A percentile compares a stretch with the other conserved stretches of the same genome.
These are phyloP conservation scores for Garra rufa DNA, from an alignment of 2,113 vertebrate species.

Conservation along the genomic window DNA sequence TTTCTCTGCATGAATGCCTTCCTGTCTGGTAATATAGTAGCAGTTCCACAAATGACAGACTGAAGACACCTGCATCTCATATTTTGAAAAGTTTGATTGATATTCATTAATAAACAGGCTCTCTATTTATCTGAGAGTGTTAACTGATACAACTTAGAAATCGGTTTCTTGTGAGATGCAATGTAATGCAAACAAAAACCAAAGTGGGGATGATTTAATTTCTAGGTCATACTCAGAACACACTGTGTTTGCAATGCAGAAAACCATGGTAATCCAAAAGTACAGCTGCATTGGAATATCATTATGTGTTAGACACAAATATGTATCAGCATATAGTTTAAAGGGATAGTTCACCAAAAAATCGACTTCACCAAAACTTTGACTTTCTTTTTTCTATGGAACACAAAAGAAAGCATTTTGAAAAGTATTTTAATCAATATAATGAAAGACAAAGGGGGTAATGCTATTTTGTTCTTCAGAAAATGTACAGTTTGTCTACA, in stretches of 20 bases:
- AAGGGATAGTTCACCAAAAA: neutral
- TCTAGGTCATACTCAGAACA: neutral
- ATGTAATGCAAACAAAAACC: neutral
- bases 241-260: neutral
- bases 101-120: neutral
- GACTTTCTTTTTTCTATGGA: neutral
- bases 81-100: neutral
- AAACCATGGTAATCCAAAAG: neutral
- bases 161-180: neutral
- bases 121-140: neutral
- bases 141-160: neutral
- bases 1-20: constrained; percentile 47
- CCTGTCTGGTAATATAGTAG: neutral
- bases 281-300: neutral
- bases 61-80: neutral
- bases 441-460: neutral
- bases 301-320: neutral
- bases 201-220: neutral
- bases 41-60: neutral
- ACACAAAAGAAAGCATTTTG: neutral
- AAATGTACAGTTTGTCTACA: neutral
- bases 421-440: neutral
- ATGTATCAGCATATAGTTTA: neutral
- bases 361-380: neutral
- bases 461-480: neutral